phyloP scores from a whole-genome alignment of 2,888 invertebrate genomes.

The Ceratothoa steindachneri region DNA sequence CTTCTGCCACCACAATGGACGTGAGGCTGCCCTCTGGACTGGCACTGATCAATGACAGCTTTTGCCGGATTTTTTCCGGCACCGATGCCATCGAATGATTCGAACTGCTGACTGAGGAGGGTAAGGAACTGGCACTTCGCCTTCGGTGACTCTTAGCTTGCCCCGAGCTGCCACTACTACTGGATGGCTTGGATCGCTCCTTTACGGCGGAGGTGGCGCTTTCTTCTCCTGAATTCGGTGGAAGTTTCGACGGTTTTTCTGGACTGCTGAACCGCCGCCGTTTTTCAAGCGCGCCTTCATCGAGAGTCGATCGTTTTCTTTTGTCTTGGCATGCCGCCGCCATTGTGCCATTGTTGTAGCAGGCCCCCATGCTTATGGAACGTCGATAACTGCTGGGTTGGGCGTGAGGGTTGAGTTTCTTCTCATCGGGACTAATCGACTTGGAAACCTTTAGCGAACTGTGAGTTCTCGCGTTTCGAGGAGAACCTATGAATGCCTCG shows the following conservation, averaged over 20 bases:
- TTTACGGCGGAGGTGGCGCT: not conserved
- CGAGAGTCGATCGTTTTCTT: conserved; percentile 36
- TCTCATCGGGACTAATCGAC: conserved; percentile 45
- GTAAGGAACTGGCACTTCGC: conserved; percentile 23
- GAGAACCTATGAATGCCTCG: conserved; percentile 46
- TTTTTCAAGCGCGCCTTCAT: conserved; percentile 43
- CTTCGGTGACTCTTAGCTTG: not conserved
- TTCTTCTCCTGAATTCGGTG: not conserved
- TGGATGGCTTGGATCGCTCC: not conserved
- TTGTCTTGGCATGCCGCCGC: conserved; percentile 38
- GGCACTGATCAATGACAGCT: conserved; percentile 42
- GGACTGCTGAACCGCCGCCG: conserved; percentile 45
- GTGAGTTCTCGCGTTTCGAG: conserved; percentile 43
- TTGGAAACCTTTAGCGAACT: conserved; percentile 44
- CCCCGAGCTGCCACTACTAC: not conserved
- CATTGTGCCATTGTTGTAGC: conserved; percentile 31
- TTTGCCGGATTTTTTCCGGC: conserved; percentile 36
- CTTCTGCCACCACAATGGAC: conserved; percentile 23
- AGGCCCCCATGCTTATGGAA: conserved; percentile 46
- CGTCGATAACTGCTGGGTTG: conserved; percentile 33
- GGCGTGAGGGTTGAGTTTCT: conserved; percentile 32
- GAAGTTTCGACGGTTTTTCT: conserved; percentile 24
- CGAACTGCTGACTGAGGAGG: conserved; percentile 34
- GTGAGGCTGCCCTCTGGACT: conserved; percentile 42
- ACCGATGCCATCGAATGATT: conserved; percentile 28